Evolutionary conservation across 2,113 vertebrate genomes (phyloP).

Genomic region (Elephas maximus): DNA sequence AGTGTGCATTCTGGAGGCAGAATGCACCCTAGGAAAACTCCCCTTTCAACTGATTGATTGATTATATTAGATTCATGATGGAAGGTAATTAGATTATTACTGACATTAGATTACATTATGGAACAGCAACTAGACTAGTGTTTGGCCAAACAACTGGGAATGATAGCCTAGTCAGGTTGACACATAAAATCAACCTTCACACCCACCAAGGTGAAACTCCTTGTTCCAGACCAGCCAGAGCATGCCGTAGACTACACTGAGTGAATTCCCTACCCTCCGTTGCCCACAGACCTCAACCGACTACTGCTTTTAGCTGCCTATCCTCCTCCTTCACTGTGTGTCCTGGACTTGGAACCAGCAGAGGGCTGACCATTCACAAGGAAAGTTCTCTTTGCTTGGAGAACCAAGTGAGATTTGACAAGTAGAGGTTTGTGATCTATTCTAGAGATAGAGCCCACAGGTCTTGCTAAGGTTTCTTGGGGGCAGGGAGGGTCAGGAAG

Average conservation of each 20-base stretch:
- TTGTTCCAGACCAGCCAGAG: background rate
- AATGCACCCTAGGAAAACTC: background rate
- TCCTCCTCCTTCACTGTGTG: background rate
- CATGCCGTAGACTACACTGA: background rate
- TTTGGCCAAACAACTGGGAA: background rate
- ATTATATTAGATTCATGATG: background rate
- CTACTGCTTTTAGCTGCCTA: too few relatives aligned
- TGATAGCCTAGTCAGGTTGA: background rate
- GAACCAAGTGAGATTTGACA: background rate
- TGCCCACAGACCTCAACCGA: background rate
- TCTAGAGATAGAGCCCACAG: background rate
- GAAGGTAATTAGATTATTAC: background rate
- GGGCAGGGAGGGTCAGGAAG: background rate
- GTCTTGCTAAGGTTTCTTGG: background rate
- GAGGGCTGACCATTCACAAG: too few relatives aligned
- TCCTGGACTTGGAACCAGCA: background rate
- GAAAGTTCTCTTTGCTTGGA: background rate
- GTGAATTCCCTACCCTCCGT: accelerated
- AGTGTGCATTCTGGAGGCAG: background rate
- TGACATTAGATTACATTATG: background rate
- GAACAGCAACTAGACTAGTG: background rate
- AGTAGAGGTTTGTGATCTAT: background rate
- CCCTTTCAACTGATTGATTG: background rate
- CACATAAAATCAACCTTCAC: background rate
- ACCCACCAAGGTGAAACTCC: background rate